Evolutionary conservation across 2,797 vertebrate species (phyloP).

Genomic region (Sebastes minor): DNA sequence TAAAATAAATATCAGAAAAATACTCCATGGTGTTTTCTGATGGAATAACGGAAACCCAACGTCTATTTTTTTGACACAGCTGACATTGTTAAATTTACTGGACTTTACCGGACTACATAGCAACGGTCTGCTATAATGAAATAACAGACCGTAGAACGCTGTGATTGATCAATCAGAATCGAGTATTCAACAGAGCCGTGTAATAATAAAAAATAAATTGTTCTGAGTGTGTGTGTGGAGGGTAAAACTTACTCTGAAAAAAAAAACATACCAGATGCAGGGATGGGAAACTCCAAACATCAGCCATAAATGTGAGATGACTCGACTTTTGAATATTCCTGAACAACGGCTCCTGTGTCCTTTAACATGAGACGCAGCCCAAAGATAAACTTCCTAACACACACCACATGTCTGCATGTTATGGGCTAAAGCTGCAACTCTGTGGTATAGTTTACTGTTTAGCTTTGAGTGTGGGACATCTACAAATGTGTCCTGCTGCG

Average conservation of each 20-base stretch:
- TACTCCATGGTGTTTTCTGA: neutral
- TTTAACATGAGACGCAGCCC: slow-evolving; percentile 45
- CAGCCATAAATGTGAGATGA: neutral
- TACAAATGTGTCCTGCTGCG: neutral
- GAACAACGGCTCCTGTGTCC: slow-evolving; percentile 36
- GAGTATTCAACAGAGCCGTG: too few species aligned
- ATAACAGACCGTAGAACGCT: too few species aligned
- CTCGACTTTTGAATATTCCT: neutral
- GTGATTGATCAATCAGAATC: too few species aligned
- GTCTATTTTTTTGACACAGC: neutral
- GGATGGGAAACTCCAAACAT: neutral
- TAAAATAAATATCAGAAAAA: neutral
- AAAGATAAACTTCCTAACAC: slow-evolving; percentile 62
- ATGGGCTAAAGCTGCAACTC: slow-evolving; percentile 25
- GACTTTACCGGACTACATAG: too few species aligned
- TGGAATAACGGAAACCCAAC: neutral
- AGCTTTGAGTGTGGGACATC: slow-evolving; percentile 7
- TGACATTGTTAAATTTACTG: too few species aligned
- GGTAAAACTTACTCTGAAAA: neutral
- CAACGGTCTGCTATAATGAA: too few species aligned
- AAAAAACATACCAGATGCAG: neutral
- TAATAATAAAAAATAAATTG: too few species aligned
- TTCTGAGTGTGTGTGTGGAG: neutral
- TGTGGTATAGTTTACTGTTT: slow-evolving; percentile 4
- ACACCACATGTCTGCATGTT: slow-evolving; percentile 52